Evolutionary conservation across 2,888 invertebrate genomes (phyloP), one percentile per base, ranked within the genome.

Genomic region (Leucania comma): DNA sequence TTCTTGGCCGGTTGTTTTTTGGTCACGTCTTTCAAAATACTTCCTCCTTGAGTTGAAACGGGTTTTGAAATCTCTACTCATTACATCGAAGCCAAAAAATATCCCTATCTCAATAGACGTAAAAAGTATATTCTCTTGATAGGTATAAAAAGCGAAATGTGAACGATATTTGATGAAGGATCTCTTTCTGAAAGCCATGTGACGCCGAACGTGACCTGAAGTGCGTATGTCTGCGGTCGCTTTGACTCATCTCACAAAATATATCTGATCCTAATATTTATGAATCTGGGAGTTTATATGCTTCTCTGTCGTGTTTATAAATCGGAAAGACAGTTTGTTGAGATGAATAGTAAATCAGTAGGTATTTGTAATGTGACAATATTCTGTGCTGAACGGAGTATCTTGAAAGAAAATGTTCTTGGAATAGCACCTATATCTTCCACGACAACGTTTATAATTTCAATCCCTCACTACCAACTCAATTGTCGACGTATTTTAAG

Each of bases 81-180:
- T 73, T 46, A 46, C 24, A 2, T 50, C 26, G 61, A 51, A 24
- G 10, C 12, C 51, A 24, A 71, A 61, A 78, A 42, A 59, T 2
- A 42, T 4, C n/a, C 12, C 12, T 48, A 22, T 51, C 24, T 65
- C 54, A 54, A 35, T 65, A 69, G 22, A 62, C 62, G 69, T 75
- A 76, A 60, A 71, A 66, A 77, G 67, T 68, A 69, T 76, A 67
- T 53, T 54, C 51, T 57, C 51, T 58, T 69, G 59, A 67, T 67
- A 77, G 53, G 57, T 17, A 42, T 42, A 75, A 83, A 84, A 82
- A 82, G 75, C 60, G 72, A 66, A 77, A 80, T 80, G 63, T 70
- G 76, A 83, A 71, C 83, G 83, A 69, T 83, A 85, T 82, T 83
- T 85, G 80, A 85, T 83, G 85, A 68, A 82, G 77, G 80, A 80